These are phyloP conservation scores for Rafetus swinhoei DNA, from an alignment of 2,113 vertebrate species.

Conservation along the genomic window DNA sequence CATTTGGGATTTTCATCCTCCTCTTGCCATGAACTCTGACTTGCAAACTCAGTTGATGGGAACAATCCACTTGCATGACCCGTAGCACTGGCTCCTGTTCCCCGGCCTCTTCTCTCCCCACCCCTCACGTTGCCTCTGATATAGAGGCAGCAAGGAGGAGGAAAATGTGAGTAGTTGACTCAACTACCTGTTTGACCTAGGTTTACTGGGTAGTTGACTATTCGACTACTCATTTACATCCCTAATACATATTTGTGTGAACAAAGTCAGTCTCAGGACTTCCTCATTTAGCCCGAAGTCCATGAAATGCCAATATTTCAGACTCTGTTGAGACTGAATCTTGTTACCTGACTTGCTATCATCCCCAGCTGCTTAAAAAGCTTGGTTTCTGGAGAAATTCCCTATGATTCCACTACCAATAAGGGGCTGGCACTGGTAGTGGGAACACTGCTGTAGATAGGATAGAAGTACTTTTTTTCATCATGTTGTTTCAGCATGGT, in stretches of 20 bases:
- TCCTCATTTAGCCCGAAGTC: background rate
- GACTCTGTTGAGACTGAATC: constrained; percentile 38
- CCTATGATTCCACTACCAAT: background rate
- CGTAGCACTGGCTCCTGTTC: no score
- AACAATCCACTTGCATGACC: background rate
- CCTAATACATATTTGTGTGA: background rate
- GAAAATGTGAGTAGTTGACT: no score
- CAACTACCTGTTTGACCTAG: no score
- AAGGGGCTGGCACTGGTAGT: background rate
- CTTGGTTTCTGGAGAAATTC: background rate
- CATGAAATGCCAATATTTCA: background rate
- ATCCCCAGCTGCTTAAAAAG: background rate
- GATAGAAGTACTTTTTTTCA: background rate
- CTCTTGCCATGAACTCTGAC: background rate
- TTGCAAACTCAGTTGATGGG: background rate
- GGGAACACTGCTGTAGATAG: background rate
- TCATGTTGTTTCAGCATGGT: background rate
- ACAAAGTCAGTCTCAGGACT: background rate
- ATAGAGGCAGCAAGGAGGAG: no score
- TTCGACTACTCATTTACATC: no score
- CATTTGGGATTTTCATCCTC: background rate
- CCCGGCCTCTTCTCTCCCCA: no score
- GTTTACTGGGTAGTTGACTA: no score
- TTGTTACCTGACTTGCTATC: background rate
- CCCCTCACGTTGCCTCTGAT: no score